These are phyloP conservation scores for Neogale vison DNA, from an alignment of 2,113 vertebrate species.

Conservation along the genomic window DNA sequence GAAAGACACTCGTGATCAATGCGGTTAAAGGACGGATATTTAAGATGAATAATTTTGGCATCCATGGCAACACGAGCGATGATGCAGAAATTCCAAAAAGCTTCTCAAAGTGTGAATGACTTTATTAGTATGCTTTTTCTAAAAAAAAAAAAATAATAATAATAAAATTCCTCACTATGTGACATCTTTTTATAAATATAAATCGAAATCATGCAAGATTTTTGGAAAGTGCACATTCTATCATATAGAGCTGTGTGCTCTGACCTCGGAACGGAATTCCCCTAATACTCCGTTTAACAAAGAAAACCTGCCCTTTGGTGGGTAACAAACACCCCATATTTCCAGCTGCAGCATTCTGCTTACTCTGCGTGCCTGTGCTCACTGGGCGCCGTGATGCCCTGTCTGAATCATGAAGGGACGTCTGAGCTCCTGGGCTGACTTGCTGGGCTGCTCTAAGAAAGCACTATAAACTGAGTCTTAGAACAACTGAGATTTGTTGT, in stretches of 20 bases:
- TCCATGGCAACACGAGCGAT: background rate
- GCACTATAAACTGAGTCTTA: background rate
- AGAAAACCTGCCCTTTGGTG: background rate
- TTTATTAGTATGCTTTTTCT: background rate
- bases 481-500: background rate
- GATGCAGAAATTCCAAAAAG: background rate
- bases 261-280: background rate
- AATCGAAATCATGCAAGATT: background rate
- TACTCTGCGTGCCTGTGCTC: background rate
- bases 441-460: background rate
- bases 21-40: background rate
- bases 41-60: background rate
- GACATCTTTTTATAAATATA: background rate
- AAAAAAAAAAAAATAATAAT: background rate
- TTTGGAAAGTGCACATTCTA: background rate
- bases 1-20: background rate
- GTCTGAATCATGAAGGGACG: fast-evolving
- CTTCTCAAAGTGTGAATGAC: background rate
- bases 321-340: background rate
- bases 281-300: background rate
- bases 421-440: background rate
- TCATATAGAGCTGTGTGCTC: background rate
- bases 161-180: background rate
- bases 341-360: too few relatives aligned
- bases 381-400: fast-evolving